These are phyloP conservation scores for Megaustenia siamemsis DNA, from an alignment of 2,888 invertebrate species.

Conservation along the genomic window DNA sequence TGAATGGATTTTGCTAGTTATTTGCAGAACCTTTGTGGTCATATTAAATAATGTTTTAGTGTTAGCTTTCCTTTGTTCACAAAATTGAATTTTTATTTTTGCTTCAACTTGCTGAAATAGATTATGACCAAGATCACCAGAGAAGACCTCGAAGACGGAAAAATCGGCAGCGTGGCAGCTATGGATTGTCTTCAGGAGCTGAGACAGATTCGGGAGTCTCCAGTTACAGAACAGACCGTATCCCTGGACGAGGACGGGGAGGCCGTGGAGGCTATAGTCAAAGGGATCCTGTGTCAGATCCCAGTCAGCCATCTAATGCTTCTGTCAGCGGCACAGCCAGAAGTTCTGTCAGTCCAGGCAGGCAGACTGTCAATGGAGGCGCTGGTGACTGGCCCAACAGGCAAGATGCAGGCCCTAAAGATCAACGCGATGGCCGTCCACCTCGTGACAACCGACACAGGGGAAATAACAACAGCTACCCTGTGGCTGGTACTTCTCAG, in stretches of 20 bases:
- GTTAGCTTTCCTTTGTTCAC: no score
- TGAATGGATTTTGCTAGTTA: no score
- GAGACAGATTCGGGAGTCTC: constrained; percentile 75
- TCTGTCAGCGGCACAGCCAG: constrained; percentile 24
- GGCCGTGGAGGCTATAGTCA: constrained; percentile 53
- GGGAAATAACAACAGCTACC: constrained; percentile 42
- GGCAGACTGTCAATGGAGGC: constrained; percentile 49
- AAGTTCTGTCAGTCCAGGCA: constrained; percentile 45
- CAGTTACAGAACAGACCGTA: constrained; percentile 62
- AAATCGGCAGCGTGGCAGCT: constrained; percentile 67
- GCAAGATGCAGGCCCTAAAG: constrained; percentile 48
- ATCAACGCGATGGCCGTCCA: constrained; percentile 54
- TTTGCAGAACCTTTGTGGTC: no score
- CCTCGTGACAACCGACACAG: constrained; percentile 59
- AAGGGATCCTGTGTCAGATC: constrained; percentile 26
- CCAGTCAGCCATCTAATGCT: not conserved
- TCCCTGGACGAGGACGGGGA: constrained; percentile 44
- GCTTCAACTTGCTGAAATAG: constrained; percentile 28
- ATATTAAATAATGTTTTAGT: no score
- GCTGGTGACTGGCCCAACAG: constrained; percentile 50
- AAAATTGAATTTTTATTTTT: no score
- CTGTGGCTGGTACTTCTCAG: constrained; percentile 42
- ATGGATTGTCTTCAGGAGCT: constrained; percentile 72
- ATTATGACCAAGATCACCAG: constrained; percentile 59
- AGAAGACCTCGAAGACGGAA: constrained; percentile 63